Evolutionary conservation across 2,797 vertebrate genomes (phyloP).

Genomic region (Sparidentex hasta): DNA sequence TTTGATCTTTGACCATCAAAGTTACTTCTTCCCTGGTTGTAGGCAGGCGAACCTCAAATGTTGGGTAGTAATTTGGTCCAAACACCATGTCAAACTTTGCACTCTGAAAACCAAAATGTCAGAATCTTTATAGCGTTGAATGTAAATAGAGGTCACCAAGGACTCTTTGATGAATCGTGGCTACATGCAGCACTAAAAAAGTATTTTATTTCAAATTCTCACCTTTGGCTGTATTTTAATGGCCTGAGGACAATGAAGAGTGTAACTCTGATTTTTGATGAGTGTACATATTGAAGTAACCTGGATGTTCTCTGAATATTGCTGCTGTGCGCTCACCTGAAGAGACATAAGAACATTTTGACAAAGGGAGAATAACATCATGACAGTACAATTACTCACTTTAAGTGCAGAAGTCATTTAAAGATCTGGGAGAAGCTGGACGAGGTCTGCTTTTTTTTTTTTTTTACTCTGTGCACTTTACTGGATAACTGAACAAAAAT

Average conservation of each 20-base stretch:
- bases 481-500: too few relatives aligned
- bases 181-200: not conserved
- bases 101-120: slow-evolving; percentile 23
- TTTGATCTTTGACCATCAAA: slow-evolving; percentile 8
- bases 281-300: too few relatives aligned
- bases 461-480: too few relatives aligned
- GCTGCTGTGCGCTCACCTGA: too few relatives aligned
- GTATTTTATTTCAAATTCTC: not conserved
- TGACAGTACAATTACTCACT: too few relatives aligned
- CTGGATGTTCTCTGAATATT: too few relatives aligned
- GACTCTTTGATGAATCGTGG: not conserved
- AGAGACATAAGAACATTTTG: too few relatives aligned
- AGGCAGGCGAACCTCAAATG: slow-evolving; percentile 21
- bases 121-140: not conserved
- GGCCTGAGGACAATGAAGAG: slow-evolving; percentile 22
- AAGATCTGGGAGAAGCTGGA: too few relatives aligned
- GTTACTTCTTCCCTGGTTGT: not conserved
- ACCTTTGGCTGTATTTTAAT: slow-evolving; percentile 24
- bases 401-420: too few relatives aligned
- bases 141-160: not conserved
- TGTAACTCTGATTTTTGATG: slow-evolving; percentile 18
- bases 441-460: too few relatives aligned
- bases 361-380: too few relatives aligned
- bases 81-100: slow-evolving; percentile 16
- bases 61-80: slow-evolving; percentile 28